phyloP scores from a whole-genome alignment of 2,113 vertebrate species.

The Alligator sinensis region DNA sequence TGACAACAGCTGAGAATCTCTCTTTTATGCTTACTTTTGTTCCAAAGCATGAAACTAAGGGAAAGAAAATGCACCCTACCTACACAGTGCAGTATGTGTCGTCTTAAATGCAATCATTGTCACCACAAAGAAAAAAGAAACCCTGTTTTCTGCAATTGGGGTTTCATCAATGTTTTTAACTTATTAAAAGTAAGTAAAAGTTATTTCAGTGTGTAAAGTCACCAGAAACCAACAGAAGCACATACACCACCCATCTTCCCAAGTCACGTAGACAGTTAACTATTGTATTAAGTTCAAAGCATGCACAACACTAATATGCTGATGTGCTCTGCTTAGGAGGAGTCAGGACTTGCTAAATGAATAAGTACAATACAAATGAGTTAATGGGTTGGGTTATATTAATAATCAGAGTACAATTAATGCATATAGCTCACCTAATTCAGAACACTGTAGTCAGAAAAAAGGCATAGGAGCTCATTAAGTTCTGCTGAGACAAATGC shows the following conservation, averaged over 20 bases:
- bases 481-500: not conserved
- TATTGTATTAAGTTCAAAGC: not conserved
- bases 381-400: not conserved
- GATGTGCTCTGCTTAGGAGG: not conserved
- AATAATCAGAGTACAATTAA: not conserved
- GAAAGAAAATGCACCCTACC: no score
- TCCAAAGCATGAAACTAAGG: not conserved
- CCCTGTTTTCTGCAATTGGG: not conserved
- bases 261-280: not conserved
- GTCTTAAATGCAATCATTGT: not conserved
- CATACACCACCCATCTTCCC: not conserved
- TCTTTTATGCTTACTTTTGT: not conserved
- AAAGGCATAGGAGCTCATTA: not conserved
- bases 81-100: not conserved
- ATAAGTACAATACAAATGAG: not conserved
- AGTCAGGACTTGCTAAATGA: not conserved
- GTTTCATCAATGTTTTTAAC: not conserved
- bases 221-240: not conserved
- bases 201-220: not conserved
- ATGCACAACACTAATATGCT: not conserved
- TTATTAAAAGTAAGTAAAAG: not conserved
- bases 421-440: not conserved
- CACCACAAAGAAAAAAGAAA: no score
- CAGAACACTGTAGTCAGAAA: not conserved
- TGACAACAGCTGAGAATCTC: not conserved